Percentiles rank a stretch among this genome's conserved stretches.
Conservation (phyloP, 2,888 invertebrate genomes). For the Mechanitis mazaeus region DNA sequence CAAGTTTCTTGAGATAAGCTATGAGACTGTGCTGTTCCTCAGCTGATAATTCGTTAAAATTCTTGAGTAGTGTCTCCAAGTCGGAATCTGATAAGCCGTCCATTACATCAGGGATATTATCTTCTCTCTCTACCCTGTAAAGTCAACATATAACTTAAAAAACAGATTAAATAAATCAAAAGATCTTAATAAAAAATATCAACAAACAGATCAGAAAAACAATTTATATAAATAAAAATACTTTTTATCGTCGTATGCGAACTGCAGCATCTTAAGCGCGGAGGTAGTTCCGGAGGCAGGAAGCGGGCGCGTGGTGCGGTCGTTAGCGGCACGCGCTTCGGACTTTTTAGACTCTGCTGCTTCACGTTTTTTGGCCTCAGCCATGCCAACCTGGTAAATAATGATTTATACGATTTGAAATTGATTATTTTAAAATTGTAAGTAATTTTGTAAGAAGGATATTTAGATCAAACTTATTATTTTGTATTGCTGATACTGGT, state of each 20-base stretch:
- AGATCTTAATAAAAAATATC: too few relatives aligned
- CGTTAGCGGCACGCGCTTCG: conserved; percentile 17
- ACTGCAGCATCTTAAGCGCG: conserved; percentile 66
- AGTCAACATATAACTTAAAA: not conserved
- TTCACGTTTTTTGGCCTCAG: conserved; percentile 63
- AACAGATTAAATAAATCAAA: too few relatives aligned
- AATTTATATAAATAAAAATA: conserved; percentile 28
- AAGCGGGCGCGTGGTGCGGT: conserved; percentile 11
- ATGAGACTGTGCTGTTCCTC: conserved; percentile 91
- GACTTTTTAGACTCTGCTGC: conserved; percentile 40
- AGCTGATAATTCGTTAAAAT: conserved; percentile 84
- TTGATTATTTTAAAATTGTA: too few relatives aligned
- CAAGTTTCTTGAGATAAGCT: conserved; percentile 87
- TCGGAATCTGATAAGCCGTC: conserved; percentile 88
- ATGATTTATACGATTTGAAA: not conserved
- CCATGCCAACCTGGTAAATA: conserved; percentile 54
- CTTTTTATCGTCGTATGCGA: conserved; percentile 66
- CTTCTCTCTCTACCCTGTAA: conserved; percentile 47
- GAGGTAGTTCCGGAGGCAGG: conserved; percentile 46
- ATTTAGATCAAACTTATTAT: too few relatives aligned
- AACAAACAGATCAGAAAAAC: too few relatives aligned
- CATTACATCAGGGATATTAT: conserved; percentile 71
- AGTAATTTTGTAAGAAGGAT: too few relatives aligned
- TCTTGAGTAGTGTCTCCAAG: conserved; percentile 85
- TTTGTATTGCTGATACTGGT: too few relatives aligned